These are phyloP conservation scores for Andrena dorsata DNA, from an alignment of 2,888 invertebrate species.

Conservation along the genomic window DNA sequence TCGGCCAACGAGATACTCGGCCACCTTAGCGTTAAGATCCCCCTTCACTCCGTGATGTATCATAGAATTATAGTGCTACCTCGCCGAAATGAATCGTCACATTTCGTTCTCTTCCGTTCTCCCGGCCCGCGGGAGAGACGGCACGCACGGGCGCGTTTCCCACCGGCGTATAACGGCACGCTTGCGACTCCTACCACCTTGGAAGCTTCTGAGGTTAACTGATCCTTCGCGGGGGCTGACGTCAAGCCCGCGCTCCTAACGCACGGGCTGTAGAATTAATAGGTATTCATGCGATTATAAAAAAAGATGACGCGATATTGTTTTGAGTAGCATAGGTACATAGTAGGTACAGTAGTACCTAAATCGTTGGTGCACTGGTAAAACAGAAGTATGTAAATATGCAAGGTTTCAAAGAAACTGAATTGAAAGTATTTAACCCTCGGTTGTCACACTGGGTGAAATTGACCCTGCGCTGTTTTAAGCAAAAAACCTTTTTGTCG, in stretches of 20 bases:
- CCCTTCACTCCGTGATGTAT: constrained; percentile 11
- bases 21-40: constrained; percentile 10
- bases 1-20: neutral
- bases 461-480: no score
- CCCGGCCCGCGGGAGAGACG: neutral
- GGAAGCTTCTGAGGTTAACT: neutral
- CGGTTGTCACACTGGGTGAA: no score
- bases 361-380: no score
- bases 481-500: no score
- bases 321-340: no score
- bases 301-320: no score
- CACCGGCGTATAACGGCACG: neutral
- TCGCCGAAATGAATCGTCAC: constrained; percentile 17
- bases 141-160: neutral
- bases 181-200: neutral
- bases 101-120: neutral
- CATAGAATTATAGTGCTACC: constrained; percentile 32
- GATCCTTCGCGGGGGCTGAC: constrained; percentile 3
- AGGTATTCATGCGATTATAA: no score
- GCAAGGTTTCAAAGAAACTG: no score
- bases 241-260: neutral
- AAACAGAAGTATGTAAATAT: no score
- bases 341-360: no score
- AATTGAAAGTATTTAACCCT: no score
- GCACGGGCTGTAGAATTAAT: no score